phyloP scores from a whole-genome alignment of 2,113 vertebrate species.

The Coregonus clupeaformis region DNA sequence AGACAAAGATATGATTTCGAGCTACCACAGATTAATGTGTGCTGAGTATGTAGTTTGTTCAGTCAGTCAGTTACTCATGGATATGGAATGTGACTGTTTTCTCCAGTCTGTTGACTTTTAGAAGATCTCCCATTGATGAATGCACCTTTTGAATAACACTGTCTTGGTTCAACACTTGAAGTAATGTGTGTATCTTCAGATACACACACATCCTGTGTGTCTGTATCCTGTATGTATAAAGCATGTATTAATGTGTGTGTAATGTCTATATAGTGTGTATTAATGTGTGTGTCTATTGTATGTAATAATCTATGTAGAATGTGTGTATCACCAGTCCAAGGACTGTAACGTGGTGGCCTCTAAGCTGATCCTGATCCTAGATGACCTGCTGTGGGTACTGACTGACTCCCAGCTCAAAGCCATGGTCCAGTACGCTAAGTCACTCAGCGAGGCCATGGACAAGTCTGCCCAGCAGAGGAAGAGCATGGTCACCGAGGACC shows the following conservation, averaged over 20 bases:
- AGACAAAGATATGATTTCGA: neutral
- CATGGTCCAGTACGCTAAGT: conserved; percentile 98
- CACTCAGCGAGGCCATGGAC: conserved; percentile 97
- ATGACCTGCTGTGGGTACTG: conserved; percentile 97
- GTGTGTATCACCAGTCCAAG: conserved; percentile 77
- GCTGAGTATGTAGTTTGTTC: no score
- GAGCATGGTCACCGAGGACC: conserved; percentile 88
- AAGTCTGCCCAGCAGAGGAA: conserved; percentile 95
- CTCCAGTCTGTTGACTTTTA: no score
- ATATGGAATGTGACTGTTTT: no score
- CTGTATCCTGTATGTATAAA: neutral
- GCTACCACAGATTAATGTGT: no score
- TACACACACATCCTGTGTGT: neutral
- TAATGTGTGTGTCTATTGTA: neutral
- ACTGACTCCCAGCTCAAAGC: conserved; percentile 98
- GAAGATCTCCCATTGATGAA: no score
- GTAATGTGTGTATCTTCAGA: no score
- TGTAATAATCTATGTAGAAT: conserved; percentile 2
- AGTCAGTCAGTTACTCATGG: no score
- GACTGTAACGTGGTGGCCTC: conserved; percentile 97
- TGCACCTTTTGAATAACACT: no score
- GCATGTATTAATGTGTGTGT: neutral
- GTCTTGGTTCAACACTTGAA: no score
- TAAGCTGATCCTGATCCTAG: conserved; percentile 91
- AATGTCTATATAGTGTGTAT: neutral